Evolutionary conservation across 2,113 vertebrate genomes (phyloP).

Genomic region (Helogale parvula): DNA sequence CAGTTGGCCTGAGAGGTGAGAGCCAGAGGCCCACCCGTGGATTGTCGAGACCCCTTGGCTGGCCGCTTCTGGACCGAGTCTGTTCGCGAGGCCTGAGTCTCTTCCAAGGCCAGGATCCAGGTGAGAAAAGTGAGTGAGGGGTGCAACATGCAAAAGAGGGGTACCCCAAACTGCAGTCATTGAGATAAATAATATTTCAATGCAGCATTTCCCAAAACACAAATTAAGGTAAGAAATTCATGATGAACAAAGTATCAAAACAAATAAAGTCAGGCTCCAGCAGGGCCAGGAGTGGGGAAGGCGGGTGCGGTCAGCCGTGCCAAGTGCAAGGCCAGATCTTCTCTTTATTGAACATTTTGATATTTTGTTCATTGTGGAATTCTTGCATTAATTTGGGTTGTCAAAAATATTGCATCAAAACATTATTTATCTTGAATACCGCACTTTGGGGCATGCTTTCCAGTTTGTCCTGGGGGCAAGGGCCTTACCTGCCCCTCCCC

Average conservation of each 20-base stretch:
- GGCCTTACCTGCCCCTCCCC: not conserved
- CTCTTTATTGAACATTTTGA: not conserved
- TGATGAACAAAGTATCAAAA: not conserved
- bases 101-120: not conserved
- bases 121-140: fast-evolving
- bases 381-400: not conserved
- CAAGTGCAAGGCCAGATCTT: fast-evolving
- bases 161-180: not conserved
- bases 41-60: fast-evolving
- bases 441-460: not conserved
- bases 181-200: not conserved
- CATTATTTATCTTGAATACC: not conserved
- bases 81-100: not conserved
- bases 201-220: not conserved
- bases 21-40: not conserved
- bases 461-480: not conserved
- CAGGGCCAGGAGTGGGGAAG: fast-evolving
- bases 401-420: not conserved
- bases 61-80: not conserved
- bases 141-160: not conserved
- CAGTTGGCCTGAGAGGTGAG: not conserved
- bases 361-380: not conserved
- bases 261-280: not conserved
- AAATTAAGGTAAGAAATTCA: not conserved
- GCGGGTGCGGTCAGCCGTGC: fast-evolving